phyloP scores from a whole-genome alignment of 2,113 vertebrate species.

The Etheostoma cragini region DNA sequence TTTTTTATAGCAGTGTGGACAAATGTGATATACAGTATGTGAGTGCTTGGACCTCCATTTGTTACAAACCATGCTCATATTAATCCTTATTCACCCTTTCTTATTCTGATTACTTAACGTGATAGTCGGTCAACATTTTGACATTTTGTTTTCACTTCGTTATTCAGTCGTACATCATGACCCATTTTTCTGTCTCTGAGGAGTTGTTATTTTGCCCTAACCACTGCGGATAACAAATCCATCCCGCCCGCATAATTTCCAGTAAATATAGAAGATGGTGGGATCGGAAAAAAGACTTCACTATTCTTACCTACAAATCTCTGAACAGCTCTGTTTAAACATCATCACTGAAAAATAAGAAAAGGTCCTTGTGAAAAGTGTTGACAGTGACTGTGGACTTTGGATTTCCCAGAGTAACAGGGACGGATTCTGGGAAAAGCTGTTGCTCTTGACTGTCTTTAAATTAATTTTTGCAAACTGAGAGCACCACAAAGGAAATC shows the following conservation, averaged over 20 bases:
- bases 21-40: background rate
- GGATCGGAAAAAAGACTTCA: background rate
- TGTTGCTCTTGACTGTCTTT: background rate
- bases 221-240: background rate
- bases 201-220: background rate
- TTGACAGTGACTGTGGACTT: background rate
- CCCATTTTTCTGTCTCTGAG: background rate
- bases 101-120: background rate
- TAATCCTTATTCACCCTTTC: constrained; percentile 6
- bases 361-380: background rate
- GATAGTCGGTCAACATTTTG: background rate
- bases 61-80: constrained; percentile 13
- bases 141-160: background rate
- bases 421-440: background rate
- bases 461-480: background rate
- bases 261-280: background rate
- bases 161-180: background rate
- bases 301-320: background rate
- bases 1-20: background rate
- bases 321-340: background rate
- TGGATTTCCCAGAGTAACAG: too few species aligned
- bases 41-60: constrained; percentile 32
- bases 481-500: background rate
- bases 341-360: background rate
- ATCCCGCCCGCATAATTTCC: background rate